Evolutionary conservation across 2,888 invertebrate species (phyloP), one percentile per base, ranked within the genome.

Genomic region (Polyploca ridens): DNA sequence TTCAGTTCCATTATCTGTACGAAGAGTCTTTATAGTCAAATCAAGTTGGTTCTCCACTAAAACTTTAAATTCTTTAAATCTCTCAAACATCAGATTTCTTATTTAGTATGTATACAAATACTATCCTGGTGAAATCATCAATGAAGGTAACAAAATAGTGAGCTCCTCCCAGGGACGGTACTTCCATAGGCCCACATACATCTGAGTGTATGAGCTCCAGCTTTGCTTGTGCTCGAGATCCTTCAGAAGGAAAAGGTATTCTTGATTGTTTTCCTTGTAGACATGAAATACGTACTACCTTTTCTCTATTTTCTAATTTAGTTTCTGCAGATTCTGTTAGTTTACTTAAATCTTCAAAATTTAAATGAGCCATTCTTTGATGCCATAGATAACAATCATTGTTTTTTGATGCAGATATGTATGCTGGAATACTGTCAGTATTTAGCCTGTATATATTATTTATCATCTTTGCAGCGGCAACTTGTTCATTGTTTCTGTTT

Each of bases 391-490:
- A 67, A 1, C 7, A 27, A 49, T 66, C 64, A 3, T 63, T 6
- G 8, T 64, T 11, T 8, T 61, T 35, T 49, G 61, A 57, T 49
- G 63, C 65, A 44, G 64, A 62, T n/a, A 69, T 61, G 62, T 27
- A 27, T 27, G 66, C 68, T 41, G 63, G 10, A 3, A 10, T 63
- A 14, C 38, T 35, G 27, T 44, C 14, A 13, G 64, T 65, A 41
- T 72, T 67, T 4, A 74, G 63, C 62, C 66, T 54, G 66, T 75
- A 73, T 68, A 72, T 71, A 64, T 71, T 71, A 62, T 74, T 70
- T 16, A 71, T 19, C 3, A 64, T 27, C 3, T n/a, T 66, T 11
- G 70, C 68, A 19, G 59, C 61, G 58, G 67, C 67, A 14, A 69
- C 66, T 35, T 63, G 14, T 3, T 14, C 8, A 38, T 65, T 65